These are phyloP conservation scores for Myocastor coypus DNA, from an alignment of 2,113 vertebrate species.

Conservation along the genomic window DNA sequence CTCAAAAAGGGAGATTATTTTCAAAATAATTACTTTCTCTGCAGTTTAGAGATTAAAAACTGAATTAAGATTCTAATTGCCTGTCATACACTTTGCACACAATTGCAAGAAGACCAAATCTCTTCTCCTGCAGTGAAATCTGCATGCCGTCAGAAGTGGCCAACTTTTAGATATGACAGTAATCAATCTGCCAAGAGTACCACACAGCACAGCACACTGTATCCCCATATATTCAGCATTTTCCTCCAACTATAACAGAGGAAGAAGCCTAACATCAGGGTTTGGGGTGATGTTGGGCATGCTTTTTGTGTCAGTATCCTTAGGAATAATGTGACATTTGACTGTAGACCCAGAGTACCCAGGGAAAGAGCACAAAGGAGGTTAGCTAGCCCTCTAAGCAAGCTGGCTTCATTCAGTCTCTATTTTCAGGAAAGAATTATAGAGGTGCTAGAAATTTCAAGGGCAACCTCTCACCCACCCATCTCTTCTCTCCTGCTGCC, in stretches of 20 bases:
- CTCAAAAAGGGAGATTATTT: not conserved
- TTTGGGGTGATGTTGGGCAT: not conserved
- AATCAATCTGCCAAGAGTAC: accelerated
- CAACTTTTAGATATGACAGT: not conserved
- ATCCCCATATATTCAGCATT: accelerated
- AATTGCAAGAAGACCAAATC: not conserved
- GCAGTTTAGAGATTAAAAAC: conserved; percentile 16
- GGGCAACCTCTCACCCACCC: not conserved
- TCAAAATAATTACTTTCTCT: not conserved
- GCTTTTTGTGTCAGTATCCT: not conserved
- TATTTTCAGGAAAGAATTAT: conserved; percentile 31
- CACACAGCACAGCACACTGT: accelerated
- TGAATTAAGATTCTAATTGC: conserved; percentile 21
- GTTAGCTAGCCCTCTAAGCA: not conserved
- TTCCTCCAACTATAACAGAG: too few relatives aligned
- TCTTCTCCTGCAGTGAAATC: not conserved
- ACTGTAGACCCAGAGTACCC: not conserved
- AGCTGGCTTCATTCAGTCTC: not conserved
- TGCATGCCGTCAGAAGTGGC: not conserved
- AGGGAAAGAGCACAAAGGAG: not conserved
- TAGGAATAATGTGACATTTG: not conserved
- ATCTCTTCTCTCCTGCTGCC: not conserved
- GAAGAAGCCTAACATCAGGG: not conserved
- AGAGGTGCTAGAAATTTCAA: conserved; percentile 46
- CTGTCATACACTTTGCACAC: not conserved